phyloP scores from a whole-genome alignment of 1,140 invertebrate genomes.

The Pogonomyrmex californicus region DNA sequence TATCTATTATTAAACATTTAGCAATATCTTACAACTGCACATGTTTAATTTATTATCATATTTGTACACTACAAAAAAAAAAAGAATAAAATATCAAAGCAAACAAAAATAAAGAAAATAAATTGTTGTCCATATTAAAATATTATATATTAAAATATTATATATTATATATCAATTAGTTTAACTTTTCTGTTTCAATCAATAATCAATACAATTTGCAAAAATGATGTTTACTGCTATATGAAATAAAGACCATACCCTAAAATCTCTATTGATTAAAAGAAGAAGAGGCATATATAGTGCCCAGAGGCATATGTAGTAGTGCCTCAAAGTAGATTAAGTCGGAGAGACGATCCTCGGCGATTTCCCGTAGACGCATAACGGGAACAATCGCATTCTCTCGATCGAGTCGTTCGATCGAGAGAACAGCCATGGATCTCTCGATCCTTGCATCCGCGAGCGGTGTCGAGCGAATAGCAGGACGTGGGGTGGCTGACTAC shows the following conservation, averaged over 20 bases:
- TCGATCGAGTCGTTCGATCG: constrained; percentile 41
- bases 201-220: background rate
- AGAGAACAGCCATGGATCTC: constrained; percentile 61
- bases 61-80: background rate
- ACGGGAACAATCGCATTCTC: constrained; percentile 40
- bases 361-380: constrained; percentile 29
- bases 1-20: background rate
- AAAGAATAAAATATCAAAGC: too few species aligned
- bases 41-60: constrained; percentile 3
- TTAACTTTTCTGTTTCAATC: background rate
- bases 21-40: background rate
- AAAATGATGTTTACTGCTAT: background rate
- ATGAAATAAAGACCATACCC: background rate
- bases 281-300: background rate
- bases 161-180: background rate
- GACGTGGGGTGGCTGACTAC: constrained; percentile 75
- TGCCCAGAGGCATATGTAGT: background rate
- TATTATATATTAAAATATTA: background rate
- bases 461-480: constrained; percentile 71
- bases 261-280: background rate
- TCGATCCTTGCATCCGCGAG: constrained; percentile 68
- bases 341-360: constrained; percentile 14
- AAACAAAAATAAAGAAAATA: background rate
- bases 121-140: background rate
- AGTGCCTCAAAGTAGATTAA: background rate